Conservation (phyloP, 2,113 vertebrate genomes). For the Tenrec ecaudatus region DNA sequence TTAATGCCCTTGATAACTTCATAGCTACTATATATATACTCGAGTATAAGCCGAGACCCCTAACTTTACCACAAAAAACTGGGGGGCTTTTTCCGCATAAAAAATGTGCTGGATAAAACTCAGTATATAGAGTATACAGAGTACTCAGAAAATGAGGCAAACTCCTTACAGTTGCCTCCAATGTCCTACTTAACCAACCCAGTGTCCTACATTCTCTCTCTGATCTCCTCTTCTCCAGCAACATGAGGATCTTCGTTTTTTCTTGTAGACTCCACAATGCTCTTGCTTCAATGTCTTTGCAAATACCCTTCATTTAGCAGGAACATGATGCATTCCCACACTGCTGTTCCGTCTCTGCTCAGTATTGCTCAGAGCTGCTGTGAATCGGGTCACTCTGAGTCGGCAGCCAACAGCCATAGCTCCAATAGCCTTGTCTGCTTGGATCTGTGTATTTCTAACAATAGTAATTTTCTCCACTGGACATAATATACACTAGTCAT, state of each 20-base stretch:
- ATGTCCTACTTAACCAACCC: too few species aligned
- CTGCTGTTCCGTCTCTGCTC: neutral
- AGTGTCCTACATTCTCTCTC: neutral
- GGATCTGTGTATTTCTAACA: neutral
- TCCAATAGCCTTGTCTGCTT: neutral
- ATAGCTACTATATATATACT: neutral
- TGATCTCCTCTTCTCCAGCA: neutral
- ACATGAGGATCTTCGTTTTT: neutral
- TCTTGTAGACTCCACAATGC: neutral
- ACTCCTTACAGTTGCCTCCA: neutral
- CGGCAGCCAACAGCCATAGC: neutral
- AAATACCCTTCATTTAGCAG: neutral
- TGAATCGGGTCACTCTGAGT: too few species aligned
- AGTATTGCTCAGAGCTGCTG: neutral
- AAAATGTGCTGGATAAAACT: too few species aligned
- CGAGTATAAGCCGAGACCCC: too few species aligned
- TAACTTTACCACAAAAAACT: too few species aligned
- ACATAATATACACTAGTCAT: neutral
- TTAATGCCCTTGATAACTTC: neutral
- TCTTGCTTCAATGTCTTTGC: neutral
- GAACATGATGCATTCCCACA: neutral
- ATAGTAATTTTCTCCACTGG: neutral
- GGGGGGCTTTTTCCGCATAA: too few species aligned
- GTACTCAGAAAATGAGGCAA: neutral
- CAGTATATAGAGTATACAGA: too few species aligned